Base-by-base conservation (phyloP, 2,888 invertebrate genomes). In the Synanthedon tipuliformis region DNA sequence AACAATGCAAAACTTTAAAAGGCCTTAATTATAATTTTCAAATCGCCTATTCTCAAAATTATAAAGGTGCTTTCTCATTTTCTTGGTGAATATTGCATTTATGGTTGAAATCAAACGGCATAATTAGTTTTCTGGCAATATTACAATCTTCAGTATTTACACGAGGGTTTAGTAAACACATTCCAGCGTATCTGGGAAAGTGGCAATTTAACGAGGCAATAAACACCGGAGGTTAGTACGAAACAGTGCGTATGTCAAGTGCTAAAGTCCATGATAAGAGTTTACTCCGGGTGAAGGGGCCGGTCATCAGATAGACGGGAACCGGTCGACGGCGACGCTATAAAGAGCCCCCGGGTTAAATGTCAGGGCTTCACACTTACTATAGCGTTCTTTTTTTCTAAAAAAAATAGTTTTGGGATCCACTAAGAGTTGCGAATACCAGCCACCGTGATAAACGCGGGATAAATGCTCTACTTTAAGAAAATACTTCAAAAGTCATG, bases 301-400 rank as follows among this genome's bases (percentile, higher is more conserved):
- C 74, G 78, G 81, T 66, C 80, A 81, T 84, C 84, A 69, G 83
- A 81, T 82, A 59, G 55, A 76, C 60, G 59, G 60, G 59, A 59
- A 62, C 61, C 56, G 63, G 64, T 62, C 63, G 64, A 52, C 53
- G 52, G 56, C 45, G 51, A 34, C 50, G 59, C 61, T 57, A 59
- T 63, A 64, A 67, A 64, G 59, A 66, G 64, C 68, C 72, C 72
- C 52, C 61, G 81, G 81, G 80, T 73, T 67, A 73, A 69, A 69
- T 76, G 81, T 77, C 79, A 74, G 66, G 68, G 63, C 68, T 75
- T 76, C 70, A 64, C 80, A 77, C 79, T 76, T 68, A 74, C 74
- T 75, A 57, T 61, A 65, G 56, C 66, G 61, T 60, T 61, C 65
- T 69, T 75, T 75, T 72, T 76, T 65, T 59, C 48, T 53, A 59